phyloP scores from a whole-genome alignment of 2,888 invertebrate species.

The Latrodectus elegans region DNA sequence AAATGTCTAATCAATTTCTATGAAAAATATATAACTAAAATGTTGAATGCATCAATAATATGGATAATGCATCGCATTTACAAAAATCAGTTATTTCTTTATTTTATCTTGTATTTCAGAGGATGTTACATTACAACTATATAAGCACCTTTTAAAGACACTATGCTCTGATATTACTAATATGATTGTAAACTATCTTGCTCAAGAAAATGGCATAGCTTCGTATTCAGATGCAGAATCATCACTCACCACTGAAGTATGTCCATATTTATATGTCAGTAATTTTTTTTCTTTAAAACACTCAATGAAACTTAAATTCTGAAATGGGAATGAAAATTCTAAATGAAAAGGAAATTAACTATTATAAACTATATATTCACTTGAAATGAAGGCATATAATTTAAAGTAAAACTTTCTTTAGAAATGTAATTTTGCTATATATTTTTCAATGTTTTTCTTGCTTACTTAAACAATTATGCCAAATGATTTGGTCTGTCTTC shows the following conservation, averaged over 20 bases:
- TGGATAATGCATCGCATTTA: too few species aligned
- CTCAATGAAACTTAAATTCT: not conserved
- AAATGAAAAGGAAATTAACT: too few species aligned
- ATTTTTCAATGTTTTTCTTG: too few species aligned
- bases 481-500: too few species aligned
- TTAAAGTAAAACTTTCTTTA: too few species aligned
- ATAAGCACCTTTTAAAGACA: slow-evolving; percentile 89
- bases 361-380: not conserved
- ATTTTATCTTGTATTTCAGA: slow-evolving; percentile 71
- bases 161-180: slow-evolving; percentile 87
- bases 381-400: not conserved
- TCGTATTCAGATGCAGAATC: slow-evolving; percentile 73
- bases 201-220: slow-evolving; percentile 74
- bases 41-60: too few species aligned
- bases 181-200: slow-evolving; percentile 85
- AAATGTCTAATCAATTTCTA: too few species aligned
- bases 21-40: too few species aligned
- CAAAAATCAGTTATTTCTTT: too few species aligned
- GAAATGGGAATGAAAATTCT: not conserved
- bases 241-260: slow-evolving; percentile 75
- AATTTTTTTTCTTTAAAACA: not conserved
- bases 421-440: too few species aligned
- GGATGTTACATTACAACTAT: slow-evolving; percentile 81
- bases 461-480: too few species aligned
- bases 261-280: slow-evolving; percentile 12